These are phyloP conservation scores for Bagarius yarrelli DNA, from an alignment of 2,113 vertebrate species.

Conservation along the genomic window DNA sequence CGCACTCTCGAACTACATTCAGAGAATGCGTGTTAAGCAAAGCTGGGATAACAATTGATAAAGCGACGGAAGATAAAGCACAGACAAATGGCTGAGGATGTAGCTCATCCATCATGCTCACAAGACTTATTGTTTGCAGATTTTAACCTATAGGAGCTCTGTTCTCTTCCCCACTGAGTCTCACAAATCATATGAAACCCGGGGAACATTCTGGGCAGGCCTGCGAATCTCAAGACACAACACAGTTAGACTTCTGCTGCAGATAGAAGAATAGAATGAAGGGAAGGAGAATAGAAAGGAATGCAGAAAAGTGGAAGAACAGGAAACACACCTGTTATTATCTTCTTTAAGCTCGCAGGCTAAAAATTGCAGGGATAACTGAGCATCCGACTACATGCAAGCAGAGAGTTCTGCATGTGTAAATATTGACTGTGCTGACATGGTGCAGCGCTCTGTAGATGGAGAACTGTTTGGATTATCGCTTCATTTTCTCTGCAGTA, in stretches of 20 bases:
- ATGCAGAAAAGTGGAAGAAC: conserved; percentile 44
- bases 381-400: conserved; percentile 35
- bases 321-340: conserved; percentile 22
- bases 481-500: conserved; percentile 22
- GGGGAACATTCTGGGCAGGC: conserved; percentile 54
- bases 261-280: conserved; percentile 52
- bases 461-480: conserved; percentile 57
- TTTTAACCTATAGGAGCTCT: conserved; percentile 73
- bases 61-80: conserved; percentile 66
- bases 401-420: conserved; percentile 38
- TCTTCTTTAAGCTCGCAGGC: background rate
- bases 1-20: conserved; percentile 47
- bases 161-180: conserved; percentile 65
- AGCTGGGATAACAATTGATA: conserved; percentile 74
- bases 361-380: conserved; percentile 24
- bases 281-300: conserved; percentile 62
- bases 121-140: conserved; percentile 72
- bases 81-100: conserved; percentile 74
- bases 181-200: conserved; percentile 68
- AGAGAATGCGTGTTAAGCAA: conserved; percentile 62
- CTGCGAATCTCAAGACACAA: conserved; percentile 46
- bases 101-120: conserved; percentile 73
- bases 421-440: conserved; percentile 49
- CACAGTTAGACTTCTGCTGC: background rate
- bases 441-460: conserved; percentile 31